Evolutionary conservation across 53 echinoderm and acorn worm genomes (phyloP), one percentile per base, ranked within the genome.

Genomic region (Holothuria scabra): DNA sequence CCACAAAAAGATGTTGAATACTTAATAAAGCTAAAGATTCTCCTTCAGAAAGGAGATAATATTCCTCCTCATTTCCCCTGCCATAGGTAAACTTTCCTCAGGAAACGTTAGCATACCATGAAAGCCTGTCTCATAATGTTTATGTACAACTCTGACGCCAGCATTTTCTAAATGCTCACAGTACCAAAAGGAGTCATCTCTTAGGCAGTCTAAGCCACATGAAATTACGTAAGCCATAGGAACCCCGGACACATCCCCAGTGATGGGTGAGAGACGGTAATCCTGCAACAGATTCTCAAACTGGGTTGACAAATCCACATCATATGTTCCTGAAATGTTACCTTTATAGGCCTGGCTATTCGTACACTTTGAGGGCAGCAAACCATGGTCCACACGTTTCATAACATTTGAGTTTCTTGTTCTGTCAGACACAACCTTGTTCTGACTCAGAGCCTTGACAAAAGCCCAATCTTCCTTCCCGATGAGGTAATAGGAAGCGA

Each of bases 361-460:
- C 23, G 34, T 69, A 21, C 19, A 32, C 22, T 30, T 41, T 22
- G 37, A 10, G 14, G 69, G 44, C 2, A 69, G 41, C 31, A 37
- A 13, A 9, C 21, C 20, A 14, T 69, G 69, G 33, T 69, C 35
- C 16, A 69, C 14, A 14, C 69, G 31, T 34, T 34, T 20, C 18
- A 32, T 12, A 38, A 69, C 34, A 22, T 18, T 13, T 0, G 69
- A 69, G n/a, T 69, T 13, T 34, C 69, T 41, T 19, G 69, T 85
- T 11, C 57, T 58, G 21, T 34, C 34, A n/a, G 91, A 86, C 8
- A 88, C 81, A 78, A 93, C 88, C 52, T 59, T 60, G 65, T 95
- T 92, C 10, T 46, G 22, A 28, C n/a, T 37, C 90, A 90, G 2
- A 62, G 74, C 74, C 5, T 20, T 8, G 46, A 83, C 83, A 56